phyloP scores from a whole-genome alignment of 2,797 vertebrate genomes.

The Octomys mimax region DNA sequence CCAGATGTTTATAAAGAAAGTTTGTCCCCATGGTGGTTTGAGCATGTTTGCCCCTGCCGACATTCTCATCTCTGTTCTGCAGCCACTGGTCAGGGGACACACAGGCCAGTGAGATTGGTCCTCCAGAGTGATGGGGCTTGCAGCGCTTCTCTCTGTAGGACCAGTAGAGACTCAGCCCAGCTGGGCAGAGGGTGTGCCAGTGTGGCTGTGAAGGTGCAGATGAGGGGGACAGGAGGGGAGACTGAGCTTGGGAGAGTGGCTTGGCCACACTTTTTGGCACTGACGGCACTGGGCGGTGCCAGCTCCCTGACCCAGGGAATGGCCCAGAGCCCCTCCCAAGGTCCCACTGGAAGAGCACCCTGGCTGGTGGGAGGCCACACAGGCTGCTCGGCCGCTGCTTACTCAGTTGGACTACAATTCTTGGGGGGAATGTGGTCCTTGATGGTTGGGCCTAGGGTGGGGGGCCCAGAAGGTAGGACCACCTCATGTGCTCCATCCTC shows the following conservation, averaged over 20 bases:
- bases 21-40: constrained; percentile 14
- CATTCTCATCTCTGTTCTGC: background rate
- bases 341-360: background rate
- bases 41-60: background rate
- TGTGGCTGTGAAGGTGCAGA: background rate
- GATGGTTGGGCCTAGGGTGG: background rate
- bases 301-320: background rate
- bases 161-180: background rate
- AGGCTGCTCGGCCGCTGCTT: background rate
- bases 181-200: background rate
- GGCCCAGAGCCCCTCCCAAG: background rate
- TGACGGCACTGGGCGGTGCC: background rate
- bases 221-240: background rate
- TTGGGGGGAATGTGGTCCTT: background rate
- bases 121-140: background rate
- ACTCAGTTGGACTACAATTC: background rate
- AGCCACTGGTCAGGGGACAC: background rate
- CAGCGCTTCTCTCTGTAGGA: background rate
- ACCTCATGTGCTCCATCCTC: background rate
- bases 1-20: constrained; percentile 50
- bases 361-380: background rate
- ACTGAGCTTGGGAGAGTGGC: background rate
- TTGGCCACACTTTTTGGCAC: background rate
- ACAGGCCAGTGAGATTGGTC: background rate
- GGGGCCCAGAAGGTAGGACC: background rate